A percentile compares a stretch with the other conserved stretches of the same genome.
Evolutionary conservation across 1,140 invertebrate species (phyloP).

Genomic region (Bilobella aurantiaca): DNA sequence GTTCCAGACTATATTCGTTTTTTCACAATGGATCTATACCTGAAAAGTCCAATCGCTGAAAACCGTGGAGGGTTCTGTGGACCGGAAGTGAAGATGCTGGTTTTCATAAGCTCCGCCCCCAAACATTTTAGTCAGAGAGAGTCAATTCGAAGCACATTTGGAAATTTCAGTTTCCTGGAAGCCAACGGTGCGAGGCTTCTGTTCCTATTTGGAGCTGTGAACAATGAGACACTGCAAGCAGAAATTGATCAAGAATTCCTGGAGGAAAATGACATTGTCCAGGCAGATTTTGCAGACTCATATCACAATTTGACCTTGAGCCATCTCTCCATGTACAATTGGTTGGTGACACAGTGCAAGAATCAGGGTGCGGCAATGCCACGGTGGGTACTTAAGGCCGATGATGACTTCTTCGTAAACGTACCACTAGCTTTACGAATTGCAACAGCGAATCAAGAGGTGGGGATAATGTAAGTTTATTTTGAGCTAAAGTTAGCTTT

Average conservation of each 20-base stretch:
- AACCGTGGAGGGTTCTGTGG: background rate
- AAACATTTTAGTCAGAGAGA: background rate
- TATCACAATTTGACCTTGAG: conserved; percentile 3
- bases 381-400: background rate
- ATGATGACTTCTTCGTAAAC: conserved; percentile 6
- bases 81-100: background rate
- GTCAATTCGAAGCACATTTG: background rate
- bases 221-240: background rate
- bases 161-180: background rate
- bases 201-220: background rate
- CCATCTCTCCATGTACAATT: background rate
- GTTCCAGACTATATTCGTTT: background rate
- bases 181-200: background rate
- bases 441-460: background rate
- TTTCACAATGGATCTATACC: background rate
- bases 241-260: background rate
- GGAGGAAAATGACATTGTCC: background rate
- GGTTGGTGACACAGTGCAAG: conserved; percentile 1
- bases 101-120: background rate
- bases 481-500: too few species aligned
- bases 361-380: background rate
- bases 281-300: background rate
- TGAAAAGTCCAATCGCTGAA: background rate
- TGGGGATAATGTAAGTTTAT: conserved; percentile 1
- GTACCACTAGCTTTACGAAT: background rate